A percentile compares a stretch with the other conserved stretches of the same genome.
Conservation (phyloP, 2,113 vertebrate species). For the Carollia perspicillata region DNA sequence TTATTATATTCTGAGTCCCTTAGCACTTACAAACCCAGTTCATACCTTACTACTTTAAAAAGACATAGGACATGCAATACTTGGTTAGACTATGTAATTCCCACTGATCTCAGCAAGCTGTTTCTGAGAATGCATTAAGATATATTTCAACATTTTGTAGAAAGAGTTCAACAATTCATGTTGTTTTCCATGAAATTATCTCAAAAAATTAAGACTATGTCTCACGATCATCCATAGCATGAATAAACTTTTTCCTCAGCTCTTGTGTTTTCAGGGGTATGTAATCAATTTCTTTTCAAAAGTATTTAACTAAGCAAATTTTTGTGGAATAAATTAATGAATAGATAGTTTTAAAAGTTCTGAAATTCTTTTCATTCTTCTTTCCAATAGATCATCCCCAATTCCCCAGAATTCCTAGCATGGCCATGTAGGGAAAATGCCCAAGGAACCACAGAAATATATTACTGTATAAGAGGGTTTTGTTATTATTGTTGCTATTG, state of each 20-base stretch:
- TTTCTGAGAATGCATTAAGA: neutral
- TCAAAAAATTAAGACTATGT: neutral
- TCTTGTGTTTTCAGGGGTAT: neutral
- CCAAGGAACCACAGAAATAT: neutral
- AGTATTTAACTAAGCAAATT: neutral
- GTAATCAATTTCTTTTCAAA: neutral
- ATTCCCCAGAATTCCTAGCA: neutral
- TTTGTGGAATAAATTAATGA: neutral
- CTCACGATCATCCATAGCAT: neutral
- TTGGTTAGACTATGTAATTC: neutral
- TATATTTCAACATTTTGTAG: neutral
- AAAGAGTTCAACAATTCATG: neutral
- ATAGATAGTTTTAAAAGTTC: neutral
- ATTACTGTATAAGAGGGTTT: neutral
- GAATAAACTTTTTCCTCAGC: neutral
- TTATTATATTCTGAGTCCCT: neutral
- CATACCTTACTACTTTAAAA: neutral
- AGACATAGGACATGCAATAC: neutral
- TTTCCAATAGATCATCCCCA: neutral
- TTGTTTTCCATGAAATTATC: neutral
- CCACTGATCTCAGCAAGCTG: neutral
- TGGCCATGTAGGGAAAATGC: neutral
- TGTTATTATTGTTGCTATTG: neutral
- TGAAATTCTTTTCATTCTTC: neutral
- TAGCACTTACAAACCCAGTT: neutral